Base-by-base conservation (phyloP, 2,888 invertebrate species). In the Biston betularia region DNA sequence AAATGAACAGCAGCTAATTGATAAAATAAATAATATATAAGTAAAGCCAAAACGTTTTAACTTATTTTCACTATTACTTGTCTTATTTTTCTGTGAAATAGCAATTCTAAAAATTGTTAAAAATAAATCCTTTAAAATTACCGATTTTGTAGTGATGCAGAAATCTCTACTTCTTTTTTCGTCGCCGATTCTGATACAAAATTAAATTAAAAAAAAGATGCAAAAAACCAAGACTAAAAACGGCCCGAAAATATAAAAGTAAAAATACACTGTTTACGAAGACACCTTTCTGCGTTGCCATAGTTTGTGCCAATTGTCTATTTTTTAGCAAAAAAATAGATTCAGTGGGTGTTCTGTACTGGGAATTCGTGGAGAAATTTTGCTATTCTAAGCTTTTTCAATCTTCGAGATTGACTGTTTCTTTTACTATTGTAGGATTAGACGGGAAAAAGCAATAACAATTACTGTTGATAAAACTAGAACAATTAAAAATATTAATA, bases 301-400 rank as follows among this genome's bases (percentile, higher is more conserved):
- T 90, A 91, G 89, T 90, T 92, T 93, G 90, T 93, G 92, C 90
- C 92, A 92, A 92, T 92, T 93, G 92, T 79, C n/a, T 8, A 24
- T 76, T 83, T 87, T 87, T 84, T 80, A 69, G 55, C 68, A 70
- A 59, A 72, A 76, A 81, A 80, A 78, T 9, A 82, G 9, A 79
- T 73, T 76, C 74, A 72, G 81, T 88, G 88, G 89, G 88, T 89
- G 24, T 24, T 24, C 24, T 24, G 24, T 3, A 24, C 24, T 3
- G 89, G 88, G 87, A 89, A 89, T 77, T 80, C 84, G 81, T 81
- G 81, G 83, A 86, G 75, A 76, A 72, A 63, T 67, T 75, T 62
- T 59, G 42, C 44, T 57, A 34, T 42, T 49, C 52, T 46, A 33
- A 38, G 33, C 49, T 38, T 59, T 60, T 52, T 38, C 42, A 24